These are phyloP conservation scores for Labeo rohita DNA, from an alignment of 2,113 vertebrate genomes.

Conservation along the genomic window DNA sequence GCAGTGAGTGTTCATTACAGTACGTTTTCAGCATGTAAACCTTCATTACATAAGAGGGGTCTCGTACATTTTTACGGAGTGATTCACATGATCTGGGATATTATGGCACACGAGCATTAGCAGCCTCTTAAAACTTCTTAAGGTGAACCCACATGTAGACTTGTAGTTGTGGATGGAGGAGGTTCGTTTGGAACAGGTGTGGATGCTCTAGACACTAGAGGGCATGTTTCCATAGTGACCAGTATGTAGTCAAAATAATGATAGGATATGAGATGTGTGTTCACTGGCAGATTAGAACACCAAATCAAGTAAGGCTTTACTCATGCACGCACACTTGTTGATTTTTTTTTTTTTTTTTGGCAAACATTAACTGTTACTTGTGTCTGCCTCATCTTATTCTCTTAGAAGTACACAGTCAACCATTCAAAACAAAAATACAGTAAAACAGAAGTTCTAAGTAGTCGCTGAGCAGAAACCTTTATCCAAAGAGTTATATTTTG, in stretches of 20 bases:
- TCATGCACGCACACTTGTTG: constrained; percentile 48
- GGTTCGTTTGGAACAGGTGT: constrained; percentile 66
- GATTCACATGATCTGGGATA: constrained; percentile 68
- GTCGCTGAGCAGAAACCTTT: neutral
- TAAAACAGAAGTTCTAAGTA: neutral
- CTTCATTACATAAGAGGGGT: constrained; percentile 62
- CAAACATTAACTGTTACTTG: neutral
- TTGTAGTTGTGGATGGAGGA: constrained; percentile 13
- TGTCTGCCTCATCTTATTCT: neutral
- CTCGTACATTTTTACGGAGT: constrained; percentile 64
- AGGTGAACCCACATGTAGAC: constrained; percentile 36
- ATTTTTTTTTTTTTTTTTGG: neutral
- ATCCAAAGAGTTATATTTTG: too few relatives aligned
- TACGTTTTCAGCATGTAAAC: constrained; percentile 42
- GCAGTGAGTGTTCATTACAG: constrained; percentile 7
- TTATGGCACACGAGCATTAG: constrained; percentile 64
- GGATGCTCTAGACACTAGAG: constrained; percentile 70
- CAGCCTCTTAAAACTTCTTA: constrained; percentile 49
- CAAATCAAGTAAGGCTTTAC: constrained; percentile 53
- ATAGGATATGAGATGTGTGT: constrained; percentile 58
- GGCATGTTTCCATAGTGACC: constrained; percentile 69
- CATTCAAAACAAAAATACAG: neutral
- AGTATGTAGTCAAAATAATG: constrained; percentile 48
- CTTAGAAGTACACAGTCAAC: neutral
- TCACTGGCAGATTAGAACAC: constrained; percentile 31